Base-by-base conservation (phyloP, 2,113 vertebrate genomes). In the Ochotona curzoniae region DNA sequence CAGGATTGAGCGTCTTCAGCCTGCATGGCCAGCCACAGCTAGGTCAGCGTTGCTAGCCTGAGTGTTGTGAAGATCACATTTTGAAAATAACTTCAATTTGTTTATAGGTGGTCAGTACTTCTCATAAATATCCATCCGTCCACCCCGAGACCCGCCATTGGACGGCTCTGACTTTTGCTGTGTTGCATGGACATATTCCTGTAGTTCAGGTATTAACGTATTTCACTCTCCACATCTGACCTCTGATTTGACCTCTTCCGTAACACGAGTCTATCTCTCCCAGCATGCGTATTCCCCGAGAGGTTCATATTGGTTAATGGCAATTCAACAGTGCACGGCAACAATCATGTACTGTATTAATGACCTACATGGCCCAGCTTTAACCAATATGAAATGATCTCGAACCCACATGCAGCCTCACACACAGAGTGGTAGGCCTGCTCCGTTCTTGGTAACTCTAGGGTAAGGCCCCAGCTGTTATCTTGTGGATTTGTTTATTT, bases 141-240 rank as follows among this genome's bases (percentile, higher is more conserved):
- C 99, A 99, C 98, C 99, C 99, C 4, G 99, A 99, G 99, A 99
- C 99, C 89, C 99, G 99, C 97, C 99, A 99, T 98, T 99, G 99
- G 98, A 99, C 99, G 96, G 98, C 99, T 96, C 98, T 99, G 98
- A 99, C 99, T 97, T 99, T 99, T 98, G 99, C 99, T 97, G 99
- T 99, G 98, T 99, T 99, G 96, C 99, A 99, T 97, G 99, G 99
- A 98, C 99, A 99, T 98, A 99, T 99, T 98, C 99, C 99, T 97
- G 99, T 99, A 98, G 99, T 99, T 98, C 99, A 99, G 99, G 99
- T 99, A 98, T 98, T 98, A 97, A 96, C 87, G 96, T 97, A 97
- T 97, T 98, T 97, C 97, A 97, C 98, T 98, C 95, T 93, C 97
- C 97, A 97, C 98, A 97, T 96, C 97, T 96, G 97, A 98, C 97